Percentiles rank a stretch among this genome's conserved stretches.
Evolutionary conservation across 2,113 vertebrate genomes (phyloP).

Genomic region (Girardinichthys multiradiatus): DNA sequence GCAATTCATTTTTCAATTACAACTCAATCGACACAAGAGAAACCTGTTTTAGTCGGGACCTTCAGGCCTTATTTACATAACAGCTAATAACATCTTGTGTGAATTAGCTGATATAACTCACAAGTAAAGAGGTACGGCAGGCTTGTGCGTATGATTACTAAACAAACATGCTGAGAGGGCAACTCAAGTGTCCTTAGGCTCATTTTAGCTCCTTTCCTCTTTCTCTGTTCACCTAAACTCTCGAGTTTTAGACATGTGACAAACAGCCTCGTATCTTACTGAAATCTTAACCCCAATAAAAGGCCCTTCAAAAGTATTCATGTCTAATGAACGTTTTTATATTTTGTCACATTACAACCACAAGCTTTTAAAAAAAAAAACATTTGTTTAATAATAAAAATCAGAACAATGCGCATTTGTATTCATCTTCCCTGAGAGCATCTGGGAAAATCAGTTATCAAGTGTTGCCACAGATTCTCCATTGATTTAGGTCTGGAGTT

Average conservation of each 20-base stretch:
- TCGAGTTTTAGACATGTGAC: conserved; percentile 7
- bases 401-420: not conserved
- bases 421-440: too few relatives aligned
- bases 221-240: conserved; percentile 10
- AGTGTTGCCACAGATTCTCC: too few relatives aligned
- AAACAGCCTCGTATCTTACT: not conserved
- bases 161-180: conserved; percentile 24
- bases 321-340: not conserved
- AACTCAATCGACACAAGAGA: conserved; percentile 9
- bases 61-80: not conserved
- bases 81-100: not conserved
- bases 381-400: not conserved
- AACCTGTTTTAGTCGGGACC: not conserved
- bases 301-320: not conserved
- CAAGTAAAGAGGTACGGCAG: conserved; percentile 22
- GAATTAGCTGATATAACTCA: not conserved
- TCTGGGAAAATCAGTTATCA: too few relatives aligned
- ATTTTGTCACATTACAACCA: not conserved
- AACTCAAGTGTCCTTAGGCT: conserved; percentile 15
- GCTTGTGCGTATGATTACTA: not conserved
- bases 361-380: not conserved
- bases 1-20: conserved; percentile 17
- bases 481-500: too few relatives aligned
- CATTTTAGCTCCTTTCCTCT: conserved; percentile 7
- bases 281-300: conserved; percentile 4